Evolutionary conservation across 2,888 invertebrate genomes (phyloP), one percentile per base, ranked within the genome.

Genomic region (Chaetoderma sp.): DNA sequence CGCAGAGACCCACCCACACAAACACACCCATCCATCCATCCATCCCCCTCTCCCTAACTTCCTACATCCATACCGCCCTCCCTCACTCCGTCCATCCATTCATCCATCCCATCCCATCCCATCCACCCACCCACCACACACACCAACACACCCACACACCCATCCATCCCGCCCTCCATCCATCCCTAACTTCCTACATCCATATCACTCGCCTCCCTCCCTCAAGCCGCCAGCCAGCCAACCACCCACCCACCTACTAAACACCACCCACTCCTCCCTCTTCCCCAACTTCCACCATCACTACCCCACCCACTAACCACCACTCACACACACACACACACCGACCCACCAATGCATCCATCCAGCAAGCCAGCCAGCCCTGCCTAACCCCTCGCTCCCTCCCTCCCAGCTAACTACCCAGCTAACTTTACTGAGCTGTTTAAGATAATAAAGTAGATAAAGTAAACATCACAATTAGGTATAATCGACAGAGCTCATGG

Each of bases 211-310:
- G 30, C 47, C 1, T 23, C 33, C 47, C 27, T 23, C 16, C 25
- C 4, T 30, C 30, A 32, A 27, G 13, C n/a, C 42, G 42, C 25
- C 30, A 16, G 21, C 30, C 27, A 25, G 18, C 33, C 23, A 18
- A 21, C 10, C 42, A 39, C 5, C 23, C 27, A 45, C 33, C 33
- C 36, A 33, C 47, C 47, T n/a, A n/a, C n/a, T 33, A 23, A 10
- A 36, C 47, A 33, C 30, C 23, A 25, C 27, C 25, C 44, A 56
- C 36, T 59, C 45, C 57, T 61, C 42, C 50, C 44, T 42, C 56
- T 39, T 44, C 56, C 39, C 16, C 49, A 28, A 32, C 36, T n/a
- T 44, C 58, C 25, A 10, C 23, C 21, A 28, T 25, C 42, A 30
- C 18, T 13, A 21, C 45, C 49, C 32, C 42, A 23, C 33, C 36